phyloP scores from a whole-genome alignment of 2,888 invertebrate genomes.

The Dolomedes plantarius region DNA sequence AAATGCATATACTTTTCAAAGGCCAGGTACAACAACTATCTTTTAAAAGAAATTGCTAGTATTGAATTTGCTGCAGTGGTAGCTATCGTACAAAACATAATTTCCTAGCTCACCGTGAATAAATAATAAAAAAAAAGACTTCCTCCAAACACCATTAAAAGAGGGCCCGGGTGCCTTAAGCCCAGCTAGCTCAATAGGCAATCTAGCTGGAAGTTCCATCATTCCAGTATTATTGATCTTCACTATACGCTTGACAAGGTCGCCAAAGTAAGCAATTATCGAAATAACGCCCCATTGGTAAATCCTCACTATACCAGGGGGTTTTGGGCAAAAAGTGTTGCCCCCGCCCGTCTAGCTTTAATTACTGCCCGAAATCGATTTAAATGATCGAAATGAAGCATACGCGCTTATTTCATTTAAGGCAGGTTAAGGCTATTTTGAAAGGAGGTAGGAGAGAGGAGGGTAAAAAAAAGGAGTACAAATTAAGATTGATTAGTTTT shows the following conservation, averaged over 20 bases:
- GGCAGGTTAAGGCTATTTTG: conserved; percentile 49
- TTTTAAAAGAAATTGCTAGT: not conserved
- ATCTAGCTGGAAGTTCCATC: conserved; percentile 65
- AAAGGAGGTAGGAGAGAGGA: conserved; percentile 22
- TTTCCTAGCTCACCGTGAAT: conserved; percentile 37
- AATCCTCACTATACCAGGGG: conserved; percentile 69
- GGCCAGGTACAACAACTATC: not conserved
- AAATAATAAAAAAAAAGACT: conserved; percentile 52
- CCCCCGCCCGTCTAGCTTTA: conserved; percentile 43
- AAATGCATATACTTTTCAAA: not conserved
- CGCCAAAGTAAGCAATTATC: conserved; percentile 71
- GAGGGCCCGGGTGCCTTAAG: conserved; percentile 47
- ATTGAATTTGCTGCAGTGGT: conserved; percentile 27
- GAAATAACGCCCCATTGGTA: conserved; percentile 70
- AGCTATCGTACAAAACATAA: conserved; percentile 50
- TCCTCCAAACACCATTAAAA: conserved; percentile 65
- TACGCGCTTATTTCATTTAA: conserved; percentile 65
- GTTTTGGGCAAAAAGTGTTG: conserved; percentile 64
- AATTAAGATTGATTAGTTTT: conserved; percentile 63
- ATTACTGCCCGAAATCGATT: conserved; percentile 67
- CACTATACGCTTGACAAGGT: conserved; percentile 66
- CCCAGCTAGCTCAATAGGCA: conserved; percentile 68
- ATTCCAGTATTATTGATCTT: conserved; percentile 65
- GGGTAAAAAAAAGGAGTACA: conserved; percentile 32
- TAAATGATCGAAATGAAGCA: conserved; percentile 69